Base-by-base conservation (phyloP, 2,888 invertebrate genomes). In the Phymatocera aterrima region DNA sequence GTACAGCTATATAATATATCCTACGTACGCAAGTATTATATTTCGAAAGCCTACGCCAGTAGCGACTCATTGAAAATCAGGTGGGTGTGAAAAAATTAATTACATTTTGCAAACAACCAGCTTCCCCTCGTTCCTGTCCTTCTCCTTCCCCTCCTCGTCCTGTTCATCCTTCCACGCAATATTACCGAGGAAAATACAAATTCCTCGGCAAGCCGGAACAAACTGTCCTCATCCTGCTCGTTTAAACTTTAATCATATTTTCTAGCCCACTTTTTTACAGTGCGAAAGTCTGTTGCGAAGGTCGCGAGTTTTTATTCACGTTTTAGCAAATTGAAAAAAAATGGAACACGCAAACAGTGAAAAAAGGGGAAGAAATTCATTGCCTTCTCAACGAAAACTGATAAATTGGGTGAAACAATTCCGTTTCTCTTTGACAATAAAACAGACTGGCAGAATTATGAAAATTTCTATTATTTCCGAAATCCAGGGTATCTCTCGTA, bases 61-160 rank as follows among this genome's bases (percentile, higher is more conserved):
- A 3, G 2, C 1, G 18, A 1, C 61, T 8, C 61, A 64, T 37
- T 61, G 15, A 31, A 68, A 68, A 46, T 68, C 40, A 68, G 68
- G 40, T 28, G 34, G 28, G 68, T 68, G 68, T 68, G 24, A 68
- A 68, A 68, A 43, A 68, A 43, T 79, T 81, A 79, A 81, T 81
- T 79, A 46, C 81, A 80, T 80, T 77, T 61, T 64, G 43, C 80
- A 77, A 78, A 54, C 79, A 81, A 79, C 78, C 77, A n/a, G n/a
- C n/a, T n/a, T 64, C 43, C 21, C 68, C 54, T 46, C n/a, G n/a
- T 28, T 31, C 40, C 60, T 4, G 24, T 15, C 61, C 37, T 21
- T 12, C 48, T 34, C 54, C 65, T 31, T 46, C 72, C 70, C 75
- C 43, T 79, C 64, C 48, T 68, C 61, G 8, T 4, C 77, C 18